These are phyloP conservation scores for Dicaeum eximium DNA, from an alignment of 2,113 vertebrate species.

Conservation along the genomic window DNA sequence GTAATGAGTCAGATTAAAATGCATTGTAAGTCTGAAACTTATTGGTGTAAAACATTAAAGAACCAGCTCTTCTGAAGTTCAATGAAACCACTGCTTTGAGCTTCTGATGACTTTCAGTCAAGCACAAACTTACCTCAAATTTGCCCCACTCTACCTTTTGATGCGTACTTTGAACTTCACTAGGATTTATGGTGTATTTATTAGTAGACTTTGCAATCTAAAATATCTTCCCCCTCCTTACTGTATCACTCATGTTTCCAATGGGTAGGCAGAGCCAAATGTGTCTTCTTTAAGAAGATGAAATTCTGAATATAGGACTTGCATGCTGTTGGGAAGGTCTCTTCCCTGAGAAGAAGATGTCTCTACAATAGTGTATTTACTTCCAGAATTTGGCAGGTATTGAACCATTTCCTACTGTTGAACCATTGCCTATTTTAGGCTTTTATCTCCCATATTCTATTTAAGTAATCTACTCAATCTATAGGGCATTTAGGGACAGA, in stretches of 20 bases:
- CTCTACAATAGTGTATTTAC: not conserved
- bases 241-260: not conserved
- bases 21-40: not conserved
- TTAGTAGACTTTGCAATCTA: not conserved
- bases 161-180: not conserved
- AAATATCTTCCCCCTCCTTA: not conserved
- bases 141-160: not conserved
- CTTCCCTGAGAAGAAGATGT: not conserved
- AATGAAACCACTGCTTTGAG: not conserved
- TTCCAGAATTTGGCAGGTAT: not conserved
- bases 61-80: not conserved
- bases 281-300: not conserved
- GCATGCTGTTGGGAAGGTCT: not conserved
- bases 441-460: not conserved
- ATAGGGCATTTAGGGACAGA: not conserved
- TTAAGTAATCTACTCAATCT: not conserved
- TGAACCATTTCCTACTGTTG: not conserved
- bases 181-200: not conserved
- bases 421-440: not conserved
- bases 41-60: not conserved
- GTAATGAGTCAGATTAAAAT: not conserved
- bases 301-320: not conserved
- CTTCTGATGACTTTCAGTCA: not conserved
- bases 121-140: not conserved
- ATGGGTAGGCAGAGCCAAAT: not conserved